phyloP scores from a whole-genome alignment of 2,113 vertebrate species.

The Helogale parvula region DNA sequence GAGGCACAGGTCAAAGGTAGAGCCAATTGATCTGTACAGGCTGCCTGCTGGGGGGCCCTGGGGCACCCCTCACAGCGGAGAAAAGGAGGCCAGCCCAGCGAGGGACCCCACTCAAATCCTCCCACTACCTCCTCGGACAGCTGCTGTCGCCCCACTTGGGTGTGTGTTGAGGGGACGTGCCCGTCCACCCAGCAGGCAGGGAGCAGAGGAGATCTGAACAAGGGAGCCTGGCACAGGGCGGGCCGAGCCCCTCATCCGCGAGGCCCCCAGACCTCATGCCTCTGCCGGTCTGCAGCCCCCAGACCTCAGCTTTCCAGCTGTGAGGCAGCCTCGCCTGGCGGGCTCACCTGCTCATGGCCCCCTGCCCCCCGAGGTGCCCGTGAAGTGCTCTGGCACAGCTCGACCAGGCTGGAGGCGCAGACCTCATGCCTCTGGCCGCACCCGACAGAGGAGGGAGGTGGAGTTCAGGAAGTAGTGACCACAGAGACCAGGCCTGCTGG shows the following conservation, averaged over 20 bases:
- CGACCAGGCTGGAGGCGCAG: background rate
- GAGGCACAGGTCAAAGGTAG: slow-evolving; percentile 53
- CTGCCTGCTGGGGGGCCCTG: background rate
- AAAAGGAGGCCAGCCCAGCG: no score
- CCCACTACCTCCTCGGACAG: rapidly evolving
- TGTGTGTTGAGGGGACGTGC: background rate
- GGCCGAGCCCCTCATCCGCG: background rate
- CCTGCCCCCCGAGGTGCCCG: background rate
- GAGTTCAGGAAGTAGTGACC: background rate
- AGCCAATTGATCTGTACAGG: background rate
- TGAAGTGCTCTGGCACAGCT: background rate
- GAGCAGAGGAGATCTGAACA: background rate
- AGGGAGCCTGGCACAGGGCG: background rate
- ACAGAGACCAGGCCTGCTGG: background rate
- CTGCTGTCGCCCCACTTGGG: background rate
- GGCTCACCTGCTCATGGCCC: no score
- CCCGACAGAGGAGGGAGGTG: background rate
- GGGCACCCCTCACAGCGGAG: background rate
- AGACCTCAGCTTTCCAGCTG: background rate
- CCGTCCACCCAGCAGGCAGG: background rate
- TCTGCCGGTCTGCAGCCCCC: rapidly evolving
- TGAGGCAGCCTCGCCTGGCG: no score
- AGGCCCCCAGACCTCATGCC: background rate
- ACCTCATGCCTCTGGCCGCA: background rate
- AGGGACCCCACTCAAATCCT: background rate